These are phyloP conservation scores for Nesoenas mayeri DNA, from an alignment of 2,113 vertebrate genomes.

Conservation along the genomic window DNA sequence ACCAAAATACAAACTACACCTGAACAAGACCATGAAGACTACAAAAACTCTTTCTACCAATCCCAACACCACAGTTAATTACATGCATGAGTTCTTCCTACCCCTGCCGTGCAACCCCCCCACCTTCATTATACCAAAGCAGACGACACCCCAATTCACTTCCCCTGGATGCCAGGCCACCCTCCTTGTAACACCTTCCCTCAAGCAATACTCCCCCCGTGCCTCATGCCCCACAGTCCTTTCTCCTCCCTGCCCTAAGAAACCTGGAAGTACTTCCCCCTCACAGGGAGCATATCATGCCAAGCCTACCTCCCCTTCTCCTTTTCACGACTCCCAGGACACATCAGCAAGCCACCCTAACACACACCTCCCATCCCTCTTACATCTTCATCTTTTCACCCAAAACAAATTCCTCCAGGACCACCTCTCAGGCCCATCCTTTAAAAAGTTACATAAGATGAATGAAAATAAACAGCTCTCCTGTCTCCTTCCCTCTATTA, in stretches of 20 bases:
- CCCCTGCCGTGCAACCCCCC: not conserved
- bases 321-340: not conserved
- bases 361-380: not conserved
- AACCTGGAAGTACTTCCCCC: not conserved
- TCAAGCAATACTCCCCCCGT: not conserved
- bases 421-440: not conserved
- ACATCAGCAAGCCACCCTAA: not conserved
- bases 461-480: not conserved
- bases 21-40: not conserved
- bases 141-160: not conserved
- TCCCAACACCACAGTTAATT: not conserved
- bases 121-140: not conserved
- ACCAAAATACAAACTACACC: conserved; percentile 1
- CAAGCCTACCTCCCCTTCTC: not conserved
- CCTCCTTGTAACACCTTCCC: not conserved
- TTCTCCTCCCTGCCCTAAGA: not conserved
- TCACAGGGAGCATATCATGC: not conserved
- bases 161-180: not conserved
- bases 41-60: not conserved
- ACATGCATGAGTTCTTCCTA: not conserved
- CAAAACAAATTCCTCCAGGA: not conserved
- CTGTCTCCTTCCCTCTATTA: not conserved
- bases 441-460: not conserved
- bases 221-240: not conserved
- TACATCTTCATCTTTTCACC: not conserved